Base-by-base conservation (phyloP, 2,113 vertebrate species). In the Ramphastos sulfuratus region DNA sequence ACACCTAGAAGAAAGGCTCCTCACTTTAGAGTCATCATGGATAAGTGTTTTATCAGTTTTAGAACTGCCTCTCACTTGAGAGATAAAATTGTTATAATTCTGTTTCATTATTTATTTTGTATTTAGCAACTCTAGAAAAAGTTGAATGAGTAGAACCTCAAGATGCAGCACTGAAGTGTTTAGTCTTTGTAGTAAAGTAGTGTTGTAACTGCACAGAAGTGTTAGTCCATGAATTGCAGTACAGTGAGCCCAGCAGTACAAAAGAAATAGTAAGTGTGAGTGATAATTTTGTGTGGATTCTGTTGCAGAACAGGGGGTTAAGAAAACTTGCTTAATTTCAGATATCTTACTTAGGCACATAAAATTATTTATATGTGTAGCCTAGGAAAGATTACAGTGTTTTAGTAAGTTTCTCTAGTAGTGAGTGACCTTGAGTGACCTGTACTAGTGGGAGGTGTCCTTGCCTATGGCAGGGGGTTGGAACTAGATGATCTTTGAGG, bases 31-130 rank as follows among this genome's bases (percentile, higher is more conserved):
- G 10, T 63, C 9, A 42, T 52, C 7, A 63, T 31, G 9, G 11
- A 58, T 85, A 46, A 75, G 15, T 35, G 7, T 48, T 74, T 60
- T 71, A 48, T 35, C 1, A 1, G 8, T 44, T 42, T 75, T 72
- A 72, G 39, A 39, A 67, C 12, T 82, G 18, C 18, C 25, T 9
- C 16, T 64, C 25, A 30, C 4, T 39, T 59, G 17, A 44, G 56
- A 4, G 15, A 17, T 15, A 10, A 56, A 73, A 35, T 39, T 0
- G 0, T 30, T 74, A 46, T 7, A 67, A 8, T 55, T 67, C 9
- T 67, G 8, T 1, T 59, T 79, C 63, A 44, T 73, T 48, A 79
- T 63, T 79, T 59, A 27, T 79, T 85, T 91, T 70, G 2, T 33
- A 23, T 25, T 85, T n/a, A 73, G 6, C 5, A 82, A 25, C 9